phyloP scores from a whole-genome alignment of 2,113 vertebrate species.

The Oophaga pumilio region DNA sequence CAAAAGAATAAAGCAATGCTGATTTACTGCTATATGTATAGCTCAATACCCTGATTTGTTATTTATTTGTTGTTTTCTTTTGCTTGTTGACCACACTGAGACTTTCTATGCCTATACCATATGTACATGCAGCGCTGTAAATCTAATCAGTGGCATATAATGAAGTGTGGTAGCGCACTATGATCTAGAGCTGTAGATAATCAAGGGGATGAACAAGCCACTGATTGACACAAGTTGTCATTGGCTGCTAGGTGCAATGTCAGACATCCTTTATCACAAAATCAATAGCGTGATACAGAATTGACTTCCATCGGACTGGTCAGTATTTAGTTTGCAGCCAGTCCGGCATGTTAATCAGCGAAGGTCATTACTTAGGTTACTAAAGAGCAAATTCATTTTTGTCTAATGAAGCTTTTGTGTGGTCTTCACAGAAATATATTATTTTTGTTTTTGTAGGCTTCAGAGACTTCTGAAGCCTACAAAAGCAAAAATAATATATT shows the following conservation, averaged over 20 bases:
- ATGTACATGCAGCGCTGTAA: not conserved
- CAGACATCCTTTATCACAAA: constrained; percentile 40
- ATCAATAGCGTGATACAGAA: constrained; percentile 37
- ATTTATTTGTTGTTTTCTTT: not conserved
- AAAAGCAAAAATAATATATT: not conserved
- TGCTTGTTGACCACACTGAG: not conserved
- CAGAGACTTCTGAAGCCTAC: not conserved
- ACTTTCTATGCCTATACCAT: not conserved
- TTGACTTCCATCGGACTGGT: constrained; percentile 38
- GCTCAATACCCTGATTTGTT: not conserved
- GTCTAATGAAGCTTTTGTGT: not conserved
- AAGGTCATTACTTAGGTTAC: constrained; percentile 16
- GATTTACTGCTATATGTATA: not conserved
- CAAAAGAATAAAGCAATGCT: not conserved
- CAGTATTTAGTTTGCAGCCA: constrained; percentile 27
- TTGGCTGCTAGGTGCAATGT: constrained; percentile 28
- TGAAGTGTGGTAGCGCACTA: constrained; percentile 5
- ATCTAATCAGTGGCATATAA: constrained; percentile 19
- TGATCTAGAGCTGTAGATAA: constrained; percentile 25
- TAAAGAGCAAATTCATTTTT: constrained; percentile 7
- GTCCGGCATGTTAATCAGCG: constrained; percentile 32
- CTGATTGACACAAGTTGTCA: not conserved
- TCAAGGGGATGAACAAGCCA: not conserved
- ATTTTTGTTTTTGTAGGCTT: not conserved
- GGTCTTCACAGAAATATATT: not conserved